A percentile compares a stretch with the other conserved stretches of the same genome.
Conservation (phyloP, 2,797 vertebrate species). For the Protosalanx chinensis region DNA sequence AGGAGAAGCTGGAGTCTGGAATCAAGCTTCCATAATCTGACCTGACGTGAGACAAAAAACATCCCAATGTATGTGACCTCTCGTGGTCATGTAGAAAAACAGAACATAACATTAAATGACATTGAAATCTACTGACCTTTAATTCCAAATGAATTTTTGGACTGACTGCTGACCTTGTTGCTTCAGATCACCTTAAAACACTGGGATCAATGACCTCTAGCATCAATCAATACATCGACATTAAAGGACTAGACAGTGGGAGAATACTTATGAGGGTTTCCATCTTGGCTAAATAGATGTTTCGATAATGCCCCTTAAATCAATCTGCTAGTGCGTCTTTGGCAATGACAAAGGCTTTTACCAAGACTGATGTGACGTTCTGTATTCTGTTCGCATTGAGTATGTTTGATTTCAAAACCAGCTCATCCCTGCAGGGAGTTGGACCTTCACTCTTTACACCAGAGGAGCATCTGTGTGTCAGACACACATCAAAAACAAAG, state of each 20-base stretch:
- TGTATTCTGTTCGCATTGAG: conserved; percentile 13
- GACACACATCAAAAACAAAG: conserved; percentile 10
- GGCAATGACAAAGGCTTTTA: conserved; percentile 19
- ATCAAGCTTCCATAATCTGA: no score
- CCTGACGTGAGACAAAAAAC: no score
- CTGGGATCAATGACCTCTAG: conserved; percentile 41
- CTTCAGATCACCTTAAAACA: conserved; percentile 34
- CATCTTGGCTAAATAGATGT: conserved; percentile 24
- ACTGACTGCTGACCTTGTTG: conserved; percentile 15
- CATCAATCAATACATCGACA: conserved; percentile 46
- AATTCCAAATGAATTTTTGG: no score
- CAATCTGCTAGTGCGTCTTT: conserved; percentile 18
- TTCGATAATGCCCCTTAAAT: conserved; percentile 2
- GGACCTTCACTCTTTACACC: conserved; percentile 9
- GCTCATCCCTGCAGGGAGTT: conserved; percentile 18
- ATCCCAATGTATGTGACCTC: no score
- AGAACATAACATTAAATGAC: no score
- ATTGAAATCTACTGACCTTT: no score
- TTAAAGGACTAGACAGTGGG: conserved; percentile 27
- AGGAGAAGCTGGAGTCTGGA: background rate
- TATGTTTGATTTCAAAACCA: conserved; percentile 20
- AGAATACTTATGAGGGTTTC: conserved; percentile 36
- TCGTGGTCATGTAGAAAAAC: no score
- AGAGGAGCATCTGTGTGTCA: background rate
- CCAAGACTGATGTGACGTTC: conserved; percentile 8